Evolutionary conservation across 2,797 vertebrate species (phyloP), one percentile per base, ranked within the genome.

Genomic region (Microctenopoma stevenorrisi): DNA sequence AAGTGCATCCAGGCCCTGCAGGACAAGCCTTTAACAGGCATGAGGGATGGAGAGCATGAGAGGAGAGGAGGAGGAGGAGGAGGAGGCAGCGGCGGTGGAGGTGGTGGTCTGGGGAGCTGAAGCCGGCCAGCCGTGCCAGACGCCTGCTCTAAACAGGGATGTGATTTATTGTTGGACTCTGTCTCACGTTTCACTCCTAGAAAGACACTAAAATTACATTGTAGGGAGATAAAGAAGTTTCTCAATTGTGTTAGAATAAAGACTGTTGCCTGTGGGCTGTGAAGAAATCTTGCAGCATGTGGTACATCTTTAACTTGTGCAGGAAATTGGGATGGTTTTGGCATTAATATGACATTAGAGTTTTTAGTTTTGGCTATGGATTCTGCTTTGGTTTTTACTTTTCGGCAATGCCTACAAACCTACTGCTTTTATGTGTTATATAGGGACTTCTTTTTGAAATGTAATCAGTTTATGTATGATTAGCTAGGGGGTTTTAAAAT

Each of bases 1-100:
- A 93, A 94, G 91, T 93, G 91, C 89, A 90, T 93, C 93, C 90
- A 94, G 91, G 85, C 93, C 93, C 93, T 93, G 91, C 91, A 93
- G 93, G 92, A 93, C 89, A 88, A 92, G 92, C 92, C 92, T 94
- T 94, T 93, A 94, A 93, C 93, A 89, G 91, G 89, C 91, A 89
- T 90, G 92, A 93, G 92, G 87, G 90, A 92, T 92, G 89, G 89
- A 92, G 89, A 91, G 90, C 89, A 88, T 91, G 88, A 89, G 88
- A 86, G 87, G 78, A 85, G 86, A 81, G 84, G 78, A 86, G 83
- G 87, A 88, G 82, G 62, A 30, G 60, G 60, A 40, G 55, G 48
- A 8, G 18, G 46, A 7, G 48, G 48, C 48, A 6, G 51, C 10
- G 54, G 77, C 6, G 72, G 82, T n/a, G 85, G 89, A 15, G 85